Conservation (phyloP, 2,113 vertebrate species). For the Turnix velox region DNA sequence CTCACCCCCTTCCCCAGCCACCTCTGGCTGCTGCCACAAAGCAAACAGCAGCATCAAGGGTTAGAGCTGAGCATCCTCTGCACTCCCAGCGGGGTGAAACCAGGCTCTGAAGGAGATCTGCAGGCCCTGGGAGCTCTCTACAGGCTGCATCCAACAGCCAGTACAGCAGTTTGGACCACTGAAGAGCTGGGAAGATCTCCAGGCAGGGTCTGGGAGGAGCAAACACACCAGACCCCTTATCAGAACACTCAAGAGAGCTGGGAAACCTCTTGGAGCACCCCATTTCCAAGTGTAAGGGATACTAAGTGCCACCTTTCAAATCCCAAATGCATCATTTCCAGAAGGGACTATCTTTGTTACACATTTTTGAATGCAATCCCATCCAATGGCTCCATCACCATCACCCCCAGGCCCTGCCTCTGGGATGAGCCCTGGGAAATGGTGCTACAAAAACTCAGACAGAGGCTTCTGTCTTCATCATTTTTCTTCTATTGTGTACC, state of each 20-base stretch:
- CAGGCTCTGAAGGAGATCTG: not conserved
- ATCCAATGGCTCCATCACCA: not conserved
- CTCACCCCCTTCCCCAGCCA: no score
- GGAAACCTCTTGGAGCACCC: not conserved
- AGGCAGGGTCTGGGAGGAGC: not conserved
- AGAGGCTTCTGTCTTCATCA: conserved; percentile 66
- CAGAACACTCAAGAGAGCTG: fast-evolving
- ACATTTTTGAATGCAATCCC: not conserved
- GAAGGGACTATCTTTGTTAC: not conserved
- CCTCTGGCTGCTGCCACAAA: not conserved
- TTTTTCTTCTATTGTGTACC: conserved; percentile 63
- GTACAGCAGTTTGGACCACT: not conserved
- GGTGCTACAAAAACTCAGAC: conserved; percentile 60
- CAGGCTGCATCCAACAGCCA: not conserved
- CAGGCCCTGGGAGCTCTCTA: not conserved
- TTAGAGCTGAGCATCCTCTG: fast-evolving
- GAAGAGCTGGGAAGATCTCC: not conserved
- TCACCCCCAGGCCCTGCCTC: not conserved
- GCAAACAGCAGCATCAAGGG: not conserved
- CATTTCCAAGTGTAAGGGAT: fast-evolving
- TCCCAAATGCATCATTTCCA: fast-evolving
- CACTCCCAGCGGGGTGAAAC: not conserved
- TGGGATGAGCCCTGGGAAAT: not conserved
- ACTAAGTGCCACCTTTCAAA: fast-evolving
- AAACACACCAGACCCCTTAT: fast-evolving